Evolutionary conservation across 2,113 vertebrate species (phyloP), one percentile per base, ranked within the genome.

Genomic region (Guaruba guarouba): DNA sequence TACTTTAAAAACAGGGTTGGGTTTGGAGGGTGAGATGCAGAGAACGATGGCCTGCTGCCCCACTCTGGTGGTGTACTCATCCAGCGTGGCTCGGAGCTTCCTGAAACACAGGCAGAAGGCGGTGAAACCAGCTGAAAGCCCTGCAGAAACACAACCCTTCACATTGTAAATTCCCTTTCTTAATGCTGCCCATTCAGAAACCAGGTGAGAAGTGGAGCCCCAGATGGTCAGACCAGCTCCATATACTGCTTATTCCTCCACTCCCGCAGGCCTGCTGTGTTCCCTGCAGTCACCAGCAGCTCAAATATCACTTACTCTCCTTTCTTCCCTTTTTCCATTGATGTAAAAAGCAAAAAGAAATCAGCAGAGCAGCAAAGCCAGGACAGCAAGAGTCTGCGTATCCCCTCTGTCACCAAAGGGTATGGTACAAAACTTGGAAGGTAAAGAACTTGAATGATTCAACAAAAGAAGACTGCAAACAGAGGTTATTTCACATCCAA

Each of bases 41-140:
- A 99, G 97, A 9, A 99, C 99, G 6, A 99, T 99, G 79, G 99
- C 99, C 97, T 99, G 99, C 95, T 99, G 99, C 44, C 99, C 99
- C 57, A 99, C 99, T 74, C 99, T 96, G 63, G 99, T 99, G 37
- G 99, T 99, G 92, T 99, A 99, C 92, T 99, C 99, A 70, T 99
- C 99, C 93, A 99, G 97, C 0, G 99, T 99, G 82, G 99, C 99
- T 79, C 99, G 96, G 18, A 99, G 98, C 96, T 99, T 99, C 97
- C 99, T 99, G 97, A 24, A 94, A 90, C 79, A 70, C 10, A 71
- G 46, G 11, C 3, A 39, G 1, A 83, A 43, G 31, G 1, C 13
- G 19, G 25, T 17, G 8, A 43, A 23, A 62, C 10, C 15, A 6
- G 63, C 68, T 44, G 77, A 49, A 19, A 86, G 35, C 29, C 52